Conservation (phyloP, 2,113 vertebrate genomes). For the Okapia johnstoni region DNA sequence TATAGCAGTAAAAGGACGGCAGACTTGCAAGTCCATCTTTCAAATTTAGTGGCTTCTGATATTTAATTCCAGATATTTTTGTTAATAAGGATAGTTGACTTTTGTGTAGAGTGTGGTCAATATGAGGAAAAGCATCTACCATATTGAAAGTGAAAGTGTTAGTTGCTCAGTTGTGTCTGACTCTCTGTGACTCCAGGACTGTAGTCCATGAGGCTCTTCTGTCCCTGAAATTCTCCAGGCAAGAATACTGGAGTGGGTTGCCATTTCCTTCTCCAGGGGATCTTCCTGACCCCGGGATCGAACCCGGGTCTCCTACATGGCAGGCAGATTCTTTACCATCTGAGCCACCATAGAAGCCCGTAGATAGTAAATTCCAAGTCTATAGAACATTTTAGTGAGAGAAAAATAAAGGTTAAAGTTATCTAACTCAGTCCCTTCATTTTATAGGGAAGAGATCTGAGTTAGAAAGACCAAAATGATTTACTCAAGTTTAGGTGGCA, state of each 20-base stretch:
- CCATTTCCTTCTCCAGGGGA: neutral
- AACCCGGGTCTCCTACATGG: neutral
- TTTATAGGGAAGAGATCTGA: neutral
- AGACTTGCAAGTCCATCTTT: neutral
- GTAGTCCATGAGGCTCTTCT: neutral
- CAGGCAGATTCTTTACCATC: neutral
- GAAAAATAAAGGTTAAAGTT: neutral
- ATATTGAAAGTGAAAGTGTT: neutral
- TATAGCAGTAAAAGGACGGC: neutral
- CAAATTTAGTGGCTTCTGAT: neutral
- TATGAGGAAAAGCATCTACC: neutral
- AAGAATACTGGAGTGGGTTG: neutral
- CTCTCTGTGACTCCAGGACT: neutral
- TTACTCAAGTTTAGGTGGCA: neutral
- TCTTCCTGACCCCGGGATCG: fast-evolving
- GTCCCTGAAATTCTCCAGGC: neutral
- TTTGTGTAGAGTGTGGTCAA: neutral
- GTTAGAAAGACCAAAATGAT: neutral
- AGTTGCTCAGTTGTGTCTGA: neutral
- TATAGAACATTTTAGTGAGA: neutral
- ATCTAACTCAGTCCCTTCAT: neutral
- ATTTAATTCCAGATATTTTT: neutral
- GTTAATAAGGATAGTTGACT: neutral
- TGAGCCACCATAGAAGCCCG: neutral
- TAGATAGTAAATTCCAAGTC: neutral